Evolutionary conservation across 2,113 vertebrate genomes (phyloP).

Genomic region (Xenopus tropicalis): UCB_Xtro_10.0 CM004448.2:67636001-67636500

Average conservation of each 20-base stretch:
- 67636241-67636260: not conserved
- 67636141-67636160: conserved; percentile 18
- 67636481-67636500: not conserved
- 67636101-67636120: conserved; percentile 30
- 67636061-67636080: conserved; percentile 10
- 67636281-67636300: not conserved
- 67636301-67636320: not conserved
- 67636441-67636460: conserved; percentile 1
- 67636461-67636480: conserved; percentile 2
- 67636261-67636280: not conserved
- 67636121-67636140: conserved; percentile 7
- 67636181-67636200: not conserved
- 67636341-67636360: not conserved
- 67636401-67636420: conserved; percentile 2
- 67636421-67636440: not conserved
- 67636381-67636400: not conserved
- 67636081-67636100: conserved; percentile 22
- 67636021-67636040: not conserved
- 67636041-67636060: not conserved
- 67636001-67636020: not conserved
- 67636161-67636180: conserved; percentile 11
- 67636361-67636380: not conserved
- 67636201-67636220: not conserved
- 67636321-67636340: not conserved
- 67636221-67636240: too few relatives aligned